Conservation (phyloP, 2,888 invertebrate species). For the Chirona hameri region DNA sequence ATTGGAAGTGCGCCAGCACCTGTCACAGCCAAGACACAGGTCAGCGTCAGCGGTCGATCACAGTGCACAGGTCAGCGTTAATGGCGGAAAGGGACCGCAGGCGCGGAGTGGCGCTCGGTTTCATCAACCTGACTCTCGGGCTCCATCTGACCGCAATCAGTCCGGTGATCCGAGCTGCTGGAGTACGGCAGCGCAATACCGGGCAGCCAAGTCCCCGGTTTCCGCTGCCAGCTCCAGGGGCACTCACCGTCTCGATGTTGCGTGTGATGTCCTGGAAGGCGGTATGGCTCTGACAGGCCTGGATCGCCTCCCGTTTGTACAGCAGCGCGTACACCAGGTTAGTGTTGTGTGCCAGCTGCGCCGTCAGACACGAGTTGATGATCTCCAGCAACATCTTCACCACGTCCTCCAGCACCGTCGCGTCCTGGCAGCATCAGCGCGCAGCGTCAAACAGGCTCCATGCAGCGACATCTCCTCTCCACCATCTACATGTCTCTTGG, state of each 20-base stretch:
- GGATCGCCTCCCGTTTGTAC: conserved; percentile 87
- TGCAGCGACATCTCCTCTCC: no score
- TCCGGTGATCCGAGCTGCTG: background rate
- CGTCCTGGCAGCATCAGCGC: conserved; percentile 70
- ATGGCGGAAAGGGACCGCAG: background rate
- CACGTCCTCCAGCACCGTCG: conserved; percentile 91
- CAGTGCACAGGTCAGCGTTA: background rate
- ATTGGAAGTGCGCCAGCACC: conserved; percentile 67
- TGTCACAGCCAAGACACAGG: conserved; percentile 41
- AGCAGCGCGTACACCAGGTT: conserved; percentile 93
- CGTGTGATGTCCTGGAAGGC: conserved; percentile 90
- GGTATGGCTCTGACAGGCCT: conserved; percentile 77
- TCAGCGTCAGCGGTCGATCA: no score
- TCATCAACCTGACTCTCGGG: background rate
- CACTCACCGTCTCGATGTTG: conserved; percentile 81
- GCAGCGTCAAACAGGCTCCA: no score
- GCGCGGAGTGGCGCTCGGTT: background rate
- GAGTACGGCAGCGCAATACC: background rate
- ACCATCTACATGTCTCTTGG: no score
- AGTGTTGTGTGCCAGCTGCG: conserved; percentile 80
- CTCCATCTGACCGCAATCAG: background rate
- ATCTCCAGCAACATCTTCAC: conserved; percentile 95
- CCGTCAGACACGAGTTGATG: conserved; percentile 87
- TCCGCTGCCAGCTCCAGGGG: no score
- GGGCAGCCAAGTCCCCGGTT: background rate